Evolutionary conservation across 2,797 vertebrate genomes (phyloP), one percentile per base, ranked within the genome.

Genomic region (Notolepis coatsorum): DNA sequence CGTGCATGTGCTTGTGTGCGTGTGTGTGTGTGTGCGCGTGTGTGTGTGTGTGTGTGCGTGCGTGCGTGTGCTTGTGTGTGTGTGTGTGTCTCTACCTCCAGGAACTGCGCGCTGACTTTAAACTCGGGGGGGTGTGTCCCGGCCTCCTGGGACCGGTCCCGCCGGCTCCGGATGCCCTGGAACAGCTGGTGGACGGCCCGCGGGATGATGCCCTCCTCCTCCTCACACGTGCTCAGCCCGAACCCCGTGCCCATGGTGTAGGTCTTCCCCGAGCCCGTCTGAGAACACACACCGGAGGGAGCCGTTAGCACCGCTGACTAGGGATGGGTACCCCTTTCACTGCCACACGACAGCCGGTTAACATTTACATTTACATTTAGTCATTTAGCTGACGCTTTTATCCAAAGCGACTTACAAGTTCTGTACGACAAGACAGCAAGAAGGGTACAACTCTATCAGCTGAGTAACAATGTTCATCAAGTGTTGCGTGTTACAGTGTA

Each of bases 241-340:
- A 99, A 99, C 56, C 97, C 97, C 0, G 96, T 98, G 51, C 97
- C 97, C 97, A 99, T 99, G 31, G 95, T 98, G 85, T 97, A 97
- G 0, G 97, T 99, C 88, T 92, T 93, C 38, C 92, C 92, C 0
- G 91, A 92, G 15, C 92, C 92, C 0, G 92, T 93, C 92, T 93
- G 75, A 5, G 73, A 70, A 3, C 38, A 21, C 42, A 31, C 51
- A n/a, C n/a, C n/a, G n/a, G n/a, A n/a, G n/a, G n/a, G n/a, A n/a
- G n/a, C n/a, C n/a, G n/a, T n/a, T n/a, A n/a, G n/a, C n/a, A n/a
- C n/a, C n/a, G n/a, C n/a, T n/a, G n/a, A n/a, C n/a, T n/a, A n/a
- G n/a, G n/a, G n/a, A n/a, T n/a, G n/a, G n/a, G n/a, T n/a, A n/a
- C n/a, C n/a, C n/a, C n/a, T n/a, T n/a, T n/a, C n/a, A n/a, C n/a